Base-by-base conservation (phyloP, 2,888 invertebrate genomes). In the Euphydryas editha region DNA sequence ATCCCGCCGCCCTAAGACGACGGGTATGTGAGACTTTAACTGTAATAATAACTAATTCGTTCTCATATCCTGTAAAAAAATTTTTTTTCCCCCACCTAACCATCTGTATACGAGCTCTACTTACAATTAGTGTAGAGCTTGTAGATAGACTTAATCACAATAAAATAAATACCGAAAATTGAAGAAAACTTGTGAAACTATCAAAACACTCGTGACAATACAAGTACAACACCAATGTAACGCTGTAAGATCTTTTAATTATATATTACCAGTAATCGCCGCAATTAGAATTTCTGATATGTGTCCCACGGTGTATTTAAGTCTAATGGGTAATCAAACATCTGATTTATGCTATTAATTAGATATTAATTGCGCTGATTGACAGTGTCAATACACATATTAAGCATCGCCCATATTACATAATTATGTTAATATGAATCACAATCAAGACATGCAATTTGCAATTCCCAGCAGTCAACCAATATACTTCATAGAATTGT, bases 271-370 rank as follows among this genome's bases (percentile, higher is more conserved):
- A 10, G 24, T 24, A n/a, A 24, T 21, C 8, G n/a, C 2, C 2
- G 24, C 56, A 58, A 57, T 63, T 63, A 58, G 49, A 58, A 58
- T 49, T 51, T 15, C 37, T 30, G 17, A 57, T 63, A 37, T 46
- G 49, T 59, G 24, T 21, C 51, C 18, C 51, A 24, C 57, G 57
- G 21, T 58, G 51, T 58, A 57, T 51, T 24, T 10, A 20, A 47
- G 7, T 39, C 54, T 68, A 68, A 68, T 68, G 62, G 42, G 20
- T 51, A 62, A 66, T 66, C 57, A 57, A 60, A 66, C 61, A 61
- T 44, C 42, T 61, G 47, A 62, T 49, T 62, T 62, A 62, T 68
- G 62, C 49, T 39, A 68, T 68, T 65, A 68, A 68, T 65, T 65
- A 65, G 42, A 65, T 62, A 68, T 68, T 55, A 62, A 62, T 54